phyloP scores from a whole-genome alignment of 2,888 invertebrate genomes.

The Steinernema scapterisci region DNA sequence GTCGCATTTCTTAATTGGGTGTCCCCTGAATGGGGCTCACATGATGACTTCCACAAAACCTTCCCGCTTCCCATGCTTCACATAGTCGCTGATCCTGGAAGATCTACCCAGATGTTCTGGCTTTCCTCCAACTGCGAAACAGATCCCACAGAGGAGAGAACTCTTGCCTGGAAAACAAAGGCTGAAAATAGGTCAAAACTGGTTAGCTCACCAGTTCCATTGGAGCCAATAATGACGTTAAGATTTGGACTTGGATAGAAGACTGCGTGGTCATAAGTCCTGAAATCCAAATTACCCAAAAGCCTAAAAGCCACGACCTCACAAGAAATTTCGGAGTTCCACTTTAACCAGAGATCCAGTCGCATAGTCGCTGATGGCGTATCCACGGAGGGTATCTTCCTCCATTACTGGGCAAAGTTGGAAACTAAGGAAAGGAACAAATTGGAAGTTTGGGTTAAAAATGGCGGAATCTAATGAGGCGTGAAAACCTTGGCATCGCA shows the following conservation, averaged over 20 bases:
- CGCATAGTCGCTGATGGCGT: slow-evolving; percentile 33
- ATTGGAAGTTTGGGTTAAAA: too few relatives aligned
- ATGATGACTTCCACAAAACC: slow-evolving; percentile 56
- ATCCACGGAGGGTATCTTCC: background rate
- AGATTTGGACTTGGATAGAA: slow-evolving; percentile 51
- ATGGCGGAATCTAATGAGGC: too few relatives aligned
- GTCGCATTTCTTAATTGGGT: background rate
- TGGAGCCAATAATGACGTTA: slow-evolving; percentile 61
- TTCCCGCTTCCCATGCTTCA: slow-evolving; percentile 52
- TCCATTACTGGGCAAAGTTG: background rate
- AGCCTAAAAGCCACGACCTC: slow-evolving; percentile 35
- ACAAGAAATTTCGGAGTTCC: slow-evolving; percentile 54
- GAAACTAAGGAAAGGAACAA: too few relatives aligned
- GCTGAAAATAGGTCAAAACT: too few relatives aligned
- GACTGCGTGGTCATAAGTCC: slow-evolving; percentile 55
- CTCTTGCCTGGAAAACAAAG: slow-evolving; percentile 54
- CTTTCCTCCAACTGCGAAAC: slow-evolving; percentile 59
- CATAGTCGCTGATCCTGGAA: slow-evolving; percentile 55
- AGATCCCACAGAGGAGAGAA: slow-evolving; percentile 63
- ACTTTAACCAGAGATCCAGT: slow-evolving; percentile 52
- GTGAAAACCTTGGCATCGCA: too few relatives aligned
- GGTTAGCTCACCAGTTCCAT: slow-evolving; percentile 58
- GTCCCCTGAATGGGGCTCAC: slow-evolving; percentile 36
- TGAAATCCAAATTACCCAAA: slow-evolving; percentile 40
- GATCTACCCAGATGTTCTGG: slow-evolving; percentile 59